These are phyloP conservation scores for Nannospalax galili DNA, from an alignment of 2,113 vertebrate genomes.

Conservation along the genomic window DNA sequence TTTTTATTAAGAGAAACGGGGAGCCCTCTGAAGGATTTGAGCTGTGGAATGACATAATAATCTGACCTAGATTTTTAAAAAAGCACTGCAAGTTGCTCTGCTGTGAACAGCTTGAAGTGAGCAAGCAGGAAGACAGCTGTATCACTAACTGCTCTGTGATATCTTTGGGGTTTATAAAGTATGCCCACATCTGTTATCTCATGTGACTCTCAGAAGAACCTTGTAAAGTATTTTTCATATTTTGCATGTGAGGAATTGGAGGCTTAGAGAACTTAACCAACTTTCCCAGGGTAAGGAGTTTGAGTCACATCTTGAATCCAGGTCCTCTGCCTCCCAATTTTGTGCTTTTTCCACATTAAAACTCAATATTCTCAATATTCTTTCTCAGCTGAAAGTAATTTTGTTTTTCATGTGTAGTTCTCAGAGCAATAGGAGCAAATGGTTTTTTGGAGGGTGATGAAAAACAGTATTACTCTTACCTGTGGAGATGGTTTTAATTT, in stretches of 20 bases:
- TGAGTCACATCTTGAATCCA: constrained; percentile 17
- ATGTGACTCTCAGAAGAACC: not conserved
- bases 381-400: constrained; percentile 21
- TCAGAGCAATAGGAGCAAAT: not conserved
- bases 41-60: not conserved
- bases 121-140: not conserved
- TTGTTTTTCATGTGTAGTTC: constrained; percentile 6
- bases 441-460: not conserved
- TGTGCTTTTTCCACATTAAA: not conserved
- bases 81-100: not conserved
- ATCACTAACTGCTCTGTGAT: not conserved
- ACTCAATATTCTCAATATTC: not conserved
- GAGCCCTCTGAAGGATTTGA: not conserved
- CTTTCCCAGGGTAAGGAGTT: not conserved
- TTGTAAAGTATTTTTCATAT: not conserved
- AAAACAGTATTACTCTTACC: not conserved
- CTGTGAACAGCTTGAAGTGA: not conserved
- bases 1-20: not conserved
- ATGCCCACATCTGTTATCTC: not conserved
- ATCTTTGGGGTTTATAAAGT: constrained; percentile 21
- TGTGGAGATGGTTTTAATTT: not conserved
- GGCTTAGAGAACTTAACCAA: not conserved
- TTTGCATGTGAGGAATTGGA: not conserved
- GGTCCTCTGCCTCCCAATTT: not conserved
- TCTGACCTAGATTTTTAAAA: constrained; percentile 4